Evolutionary conservation across 1,140 invertebrate species (phyloP).

Genomic region (Matsumurasca onukii): DNA sequence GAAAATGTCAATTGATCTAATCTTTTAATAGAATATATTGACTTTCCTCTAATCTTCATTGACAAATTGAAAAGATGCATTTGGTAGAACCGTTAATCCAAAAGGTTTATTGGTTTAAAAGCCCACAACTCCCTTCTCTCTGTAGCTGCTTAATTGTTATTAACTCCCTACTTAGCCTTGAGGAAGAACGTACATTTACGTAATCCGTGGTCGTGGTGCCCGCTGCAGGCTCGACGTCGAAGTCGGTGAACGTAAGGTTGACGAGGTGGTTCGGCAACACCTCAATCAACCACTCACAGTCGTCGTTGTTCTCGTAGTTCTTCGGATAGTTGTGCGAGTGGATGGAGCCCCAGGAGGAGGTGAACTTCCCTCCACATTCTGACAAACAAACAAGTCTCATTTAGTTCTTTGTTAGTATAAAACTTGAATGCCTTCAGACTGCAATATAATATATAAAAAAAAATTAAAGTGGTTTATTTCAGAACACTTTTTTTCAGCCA

Average conservation of each 20-base stretch:
- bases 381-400: slow-evolving; percentile 8
- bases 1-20: too few relatives aligned
- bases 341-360: slow-evolving; percentile 62
- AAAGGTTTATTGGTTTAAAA: too few relatives aligned
- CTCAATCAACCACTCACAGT: slow-evolving; percentile 79
- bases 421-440: background rate
- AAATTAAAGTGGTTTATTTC: background rate
- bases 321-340: slow-evolving; percentile 82
- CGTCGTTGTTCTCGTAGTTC: slow-evolving; percentile 61
- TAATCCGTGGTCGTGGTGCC: slow-evolving; percentile 48
- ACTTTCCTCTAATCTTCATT: too few relatives aligned
- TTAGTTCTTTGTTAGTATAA: too few relatives aligned
- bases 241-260: slow-evolving; percentile 67
- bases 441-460: background rate
- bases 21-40: too few relatives aligned
- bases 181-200: slow-evolving; percentile 39
- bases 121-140: too few relatives aligned
- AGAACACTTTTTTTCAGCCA: slow-evolving; percentile 43
- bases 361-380: slow-evolving; percentile 77
- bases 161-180: too few relatives aligned
- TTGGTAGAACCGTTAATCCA: too few relatives aligned
- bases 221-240: slow-evolving; percentile 62
- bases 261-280: slow-evolving; percentile 69
- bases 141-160: too few relatives aligned
- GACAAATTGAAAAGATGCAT: too few relatives aligned